Evolutionary conservation across 2,888 invertebrate species (phyloP).

Genomic region (Pollenia griseotomentosa): DNA sequence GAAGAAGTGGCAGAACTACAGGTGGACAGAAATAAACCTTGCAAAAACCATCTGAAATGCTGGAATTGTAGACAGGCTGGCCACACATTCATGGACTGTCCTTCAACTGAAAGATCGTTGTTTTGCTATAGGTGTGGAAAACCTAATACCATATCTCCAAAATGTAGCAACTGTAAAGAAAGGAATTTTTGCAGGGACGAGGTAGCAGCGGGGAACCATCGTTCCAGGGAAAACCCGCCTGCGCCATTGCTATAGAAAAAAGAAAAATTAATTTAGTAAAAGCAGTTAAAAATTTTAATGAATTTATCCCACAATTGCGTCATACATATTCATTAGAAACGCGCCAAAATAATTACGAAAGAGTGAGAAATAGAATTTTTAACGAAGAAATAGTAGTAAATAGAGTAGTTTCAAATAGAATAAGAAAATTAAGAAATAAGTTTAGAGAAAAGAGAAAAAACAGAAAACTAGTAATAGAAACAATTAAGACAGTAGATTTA

Average conservation of each 20-base stretch:
- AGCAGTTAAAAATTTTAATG: conserved; percentile 3
- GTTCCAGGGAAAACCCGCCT: not conserved
- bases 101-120: no score
- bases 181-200: not conserved
- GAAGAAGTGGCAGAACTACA: not conserved
- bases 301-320: not conserved
- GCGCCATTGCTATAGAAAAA: not conserved
- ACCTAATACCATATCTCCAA: no score
- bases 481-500: not conserved
- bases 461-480: not conserved
- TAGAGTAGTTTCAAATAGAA: not conserved
- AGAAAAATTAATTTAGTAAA: not conserved
- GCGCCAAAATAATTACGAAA: conserved; percentile 11
- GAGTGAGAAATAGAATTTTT: conserved; percentile 28
- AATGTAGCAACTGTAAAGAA: no score
- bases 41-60: no score
- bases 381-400: not conserved
- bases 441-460: not conserved
- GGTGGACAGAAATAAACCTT: no score
- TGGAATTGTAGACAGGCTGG: no score
- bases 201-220: not conserved
- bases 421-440: conserved; percentile 14
- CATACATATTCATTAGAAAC: not conserved
- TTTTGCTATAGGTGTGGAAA: no score
- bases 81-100: no score